phyloP scores from a whole-genome alignment of 2,888 invertebrate species.

The Nemoura dubitans region DNA sequence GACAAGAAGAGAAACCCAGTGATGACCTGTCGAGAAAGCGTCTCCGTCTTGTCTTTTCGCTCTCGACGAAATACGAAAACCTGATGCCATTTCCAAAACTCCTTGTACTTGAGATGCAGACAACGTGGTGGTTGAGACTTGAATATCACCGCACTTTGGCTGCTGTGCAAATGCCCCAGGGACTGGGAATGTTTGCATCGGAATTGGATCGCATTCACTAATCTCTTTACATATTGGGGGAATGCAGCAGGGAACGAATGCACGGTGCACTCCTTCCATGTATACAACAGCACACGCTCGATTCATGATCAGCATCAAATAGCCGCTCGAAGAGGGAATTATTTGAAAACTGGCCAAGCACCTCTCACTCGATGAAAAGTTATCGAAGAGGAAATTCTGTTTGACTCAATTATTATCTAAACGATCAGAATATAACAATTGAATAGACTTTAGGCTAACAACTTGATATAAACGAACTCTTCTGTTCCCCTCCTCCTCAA shows the following conservation, averaged over 20 bases:
- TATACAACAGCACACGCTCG: background rate
- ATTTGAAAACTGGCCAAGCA: background rate
- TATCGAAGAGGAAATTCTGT: slow-evolving; percentile 7
- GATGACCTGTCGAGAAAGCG: slow-evolving; percentile 21
- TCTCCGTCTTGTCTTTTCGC: background rate
- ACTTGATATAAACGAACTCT: background rate
- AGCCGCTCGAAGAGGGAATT: background rate
- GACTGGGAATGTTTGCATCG: background rate
- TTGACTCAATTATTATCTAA: slow-evolving; percentile 12
- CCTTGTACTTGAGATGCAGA: background rate
- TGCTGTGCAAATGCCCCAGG: background rate
- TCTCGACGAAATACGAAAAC: too few species aligned
- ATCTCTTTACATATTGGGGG: slow-evolving; percentile 1
- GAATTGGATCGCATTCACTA: background rate
- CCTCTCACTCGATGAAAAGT: background rate
- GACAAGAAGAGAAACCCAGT: background rate
- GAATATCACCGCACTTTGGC: background rate
- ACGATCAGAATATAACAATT: background rate
- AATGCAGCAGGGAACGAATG: background rate
- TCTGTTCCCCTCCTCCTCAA: background rate
- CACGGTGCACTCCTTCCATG: too few species aligned
- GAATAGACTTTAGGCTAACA: background rate
- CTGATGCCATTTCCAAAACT: slow-evolving; percentile 19
- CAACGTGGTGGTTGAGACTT: background rate
- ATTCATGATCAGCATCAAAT: background rate